Percentiles rank a stretch among this genome's conserved stretches.
phyloP scores from a whole-genome alignment of 2,888 invertebrate genomes.

The Apamea epomidion region DNA sequence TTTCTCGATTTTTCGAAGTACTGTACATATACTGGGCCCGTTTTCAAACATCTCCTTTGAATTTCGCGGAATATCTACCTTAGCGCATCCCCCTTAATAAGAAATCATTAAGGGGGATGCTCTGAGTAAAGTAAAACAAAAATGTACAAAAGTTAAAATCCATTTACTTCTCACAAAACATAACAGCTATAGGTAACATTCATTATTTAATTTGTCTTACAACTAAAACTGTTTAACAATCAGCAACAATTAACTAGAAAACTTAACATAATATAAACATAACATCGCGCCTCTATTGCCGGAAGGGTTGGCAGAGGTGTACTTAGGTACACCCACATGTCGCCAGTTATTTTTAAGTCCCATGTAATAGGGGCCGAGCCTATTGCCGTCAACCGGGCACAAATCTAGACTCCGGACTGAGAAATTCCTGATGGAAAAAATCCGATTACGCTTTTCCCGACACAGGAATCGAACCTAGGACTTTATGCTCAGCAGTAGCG shows the following conservation, averaged over 20 bases:
- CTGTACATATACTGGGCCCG: too few relatives aligned
- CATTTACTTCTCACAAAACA: conserved; percentile 54
- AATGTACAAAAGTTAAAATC: conserved; percentile 56
- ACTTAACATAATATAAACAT: conserved; percentile 2
- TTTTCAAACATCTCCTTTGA: too few relatives aligned
- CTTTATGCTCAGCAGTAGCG: too few relatives aligned
- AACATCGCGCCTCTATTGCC: background rate
- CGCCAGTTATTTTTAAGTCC: background rate
- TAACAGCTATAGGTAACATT: conserved; percentile 62
- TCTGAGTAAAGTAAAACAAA: conserved; percentile 22
- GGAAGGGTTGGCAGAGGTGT: background rate
- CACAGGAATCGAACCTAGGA: background rate
- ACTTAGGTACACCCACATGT: background rate
- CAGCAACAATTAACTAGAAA: conserved; percentile 25
- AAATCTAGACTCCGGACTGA: background rate
- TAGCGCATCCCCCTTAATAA: too few relatives aligned
- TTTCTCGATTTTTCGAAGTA: too few relatives aligned
- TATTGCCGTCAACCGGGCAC: too few relatives aligned
- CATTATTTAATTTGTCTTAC: conserved; percentile 17
- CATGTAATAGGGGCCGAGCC: background rate
- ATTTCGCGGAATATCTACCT: too few relatives aligned
- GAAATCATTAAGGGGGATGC: too few relatives aligned
- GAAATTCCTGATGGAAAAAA: background rate
- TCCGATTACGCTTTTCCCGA: background rate
- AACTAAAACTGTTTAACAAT: conserved; percentile 21